Conservation (phyloP, 2,113 vertebrate species). For the Oreocharis arfaki region DNA sequence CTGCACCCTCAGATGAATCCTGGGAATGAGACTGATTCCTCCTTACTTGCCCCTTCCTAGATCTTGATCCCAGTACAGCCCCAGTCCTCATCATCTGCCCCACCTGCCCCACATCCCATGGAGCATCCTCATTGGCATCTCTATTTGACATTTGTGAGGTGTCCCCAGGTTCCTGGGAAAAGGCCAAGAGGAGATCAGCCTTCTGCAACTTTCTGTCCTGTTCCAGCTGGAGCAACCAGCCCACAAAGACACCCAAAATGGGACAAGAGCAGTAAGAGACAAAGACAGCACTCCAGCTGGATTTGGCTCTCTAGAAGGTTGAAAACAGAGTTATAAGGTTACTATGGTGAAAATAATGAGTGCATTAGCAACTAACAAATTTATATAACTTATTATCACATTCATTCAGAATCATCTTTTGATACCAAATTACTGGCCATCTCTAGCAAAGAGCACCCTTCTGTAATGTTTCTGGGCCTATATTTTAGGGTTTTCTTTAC, state of each 20-base stretch:
- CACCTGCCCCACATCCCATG: not conserved
- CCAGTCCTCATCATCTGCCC: not conserved
- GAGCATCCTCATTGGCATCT: not conserved
- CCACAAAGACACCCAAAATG: not conserved
- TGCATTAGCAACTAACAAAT: not conserved
- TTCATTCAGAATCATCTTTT: not conserved
- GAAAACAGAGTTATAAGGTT: not conserved
- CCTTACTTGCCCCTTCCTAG: not conserved
- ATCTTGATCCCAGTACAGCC: not conserved
- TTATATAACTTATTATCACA: not conserved
- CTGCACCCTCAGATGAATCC: not conserved
- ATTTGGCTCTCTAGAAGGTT: not conserved
- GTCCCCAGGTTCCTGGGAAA: not conserved
- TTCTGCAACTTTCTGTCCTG: not conserved
- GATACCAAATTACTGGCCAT: not conserved
- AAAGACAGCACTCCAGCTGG: not conserved
- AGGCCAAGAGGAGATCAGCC: not conserved
- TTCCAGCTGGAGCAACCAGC: not conserved
- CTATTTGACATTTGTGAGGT: not conserved
- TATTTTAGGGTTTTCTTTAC: not conserved
- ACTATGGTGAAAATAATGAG: not conserved
- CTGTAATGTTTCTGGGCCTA: not conserved
- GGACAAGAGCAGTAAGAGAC: not conserved
- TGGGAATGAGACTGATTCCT: not conserved
- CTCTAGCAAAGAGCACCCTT: rapidly evolving